Evolutionary conservation across 2,797 vertebrate species (phyloP), one percentile per base, ranked within the genome.

Genomic region (Cebuella pygmaea): DNA sequence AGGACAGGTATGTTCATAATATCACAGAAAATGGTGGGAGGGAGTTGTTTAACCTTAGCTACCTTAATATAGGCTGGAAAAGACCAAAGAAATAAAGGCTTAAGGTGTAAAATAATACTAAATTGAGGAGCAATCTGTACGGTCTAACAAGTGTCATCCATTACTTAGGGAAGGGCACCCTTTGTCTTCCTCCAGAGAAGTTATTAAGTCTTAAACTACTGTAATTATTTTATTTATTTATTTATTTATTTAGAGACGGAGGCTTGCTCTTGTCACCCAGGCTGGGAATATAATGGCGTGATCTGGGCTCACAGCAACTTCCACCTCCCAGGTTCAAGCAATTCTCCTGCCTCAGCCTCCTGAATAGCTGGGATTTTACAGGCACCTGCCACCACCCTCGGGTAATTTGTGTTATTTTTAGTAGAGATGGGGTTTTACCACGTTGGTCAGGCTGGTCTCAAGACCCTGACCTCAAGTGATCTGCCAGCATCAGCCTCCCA

Each of bases 31-130:
- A 87, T 72, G 48, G 76, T 74, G 26, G 30, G 4, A 83, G 33
- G 33, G 4, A 46, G 27, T 90, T 52, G 70, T 70, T 92, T 72
- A 76, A 50, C 19, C 78, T 26, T 82, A 57, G 24, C 30, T 61
- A 59, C 4, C 8, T 84, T 92, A 84, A 70, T 9, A 50, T 46
- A 92, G 64, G 3, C 64, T 94, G 44, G 36, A 17, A n/a, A 89
- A 94, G 30, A 78, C 3, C 5, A 70, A 46, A 85, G 55, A 92
- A 96, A 79, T 87, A 84, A 94, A 93, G 46, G 20, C 30, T 83
- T 67, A 76, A 44, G 46, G 11, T 74, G 2, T 79, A 88, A 94
- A 90, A 80, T 27, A 91, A 74, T 64, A 74, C 76, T 88, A 67
- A 89, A 44, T 91, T 92, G 22, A 92, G 44, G 61, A 78, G 59